Percentiles rank a stretch among this genome's conserved stretches.
phyloP scores from a whole-genome alignment of 2,113 vertebrate species.

The Pantherophis guttatus region DNA sequence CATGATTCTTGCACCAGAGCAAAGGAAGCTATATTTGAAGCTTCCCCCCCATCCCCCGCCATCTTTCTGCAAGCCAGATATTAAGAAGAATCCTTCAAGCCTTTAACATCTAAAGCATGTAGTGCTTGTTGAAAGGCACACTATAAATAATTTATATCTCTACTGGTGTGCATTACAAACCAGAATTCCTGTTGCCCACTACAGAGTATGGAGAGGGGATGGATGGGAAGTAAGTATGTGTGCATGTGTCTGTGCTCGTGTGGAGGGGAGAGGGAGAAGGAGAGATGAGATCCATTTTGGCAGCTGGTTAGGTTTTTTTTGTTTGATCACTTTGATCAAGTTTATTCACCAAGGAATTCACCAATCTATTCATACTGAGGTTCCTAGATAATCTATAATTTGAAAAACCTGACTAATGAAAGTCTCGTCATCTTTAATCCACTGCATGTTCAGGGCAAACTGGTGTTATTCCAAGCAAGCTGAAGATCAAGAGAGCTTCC shows the following conservation, averaged over 20 bases:
- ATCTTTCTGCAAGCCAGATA: not conserved
- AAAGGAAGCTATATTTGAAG: not conserved
- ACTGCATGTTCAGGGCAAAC: not conserved
- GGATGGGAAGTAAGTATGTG: not conserved
- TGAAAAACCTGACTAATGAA: not conserved
- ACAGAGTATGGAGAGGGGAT: not conserved
- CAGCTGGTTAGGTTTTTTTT: not conserved
- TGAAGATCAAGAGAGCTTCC: not conserved
- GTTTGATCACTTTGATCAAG: not conserved
- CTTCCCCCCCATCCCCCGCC: not conserved
- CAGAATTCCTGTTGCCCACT: constrained; percentile 7
- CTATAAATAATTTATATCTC: constrained; percentile 9
- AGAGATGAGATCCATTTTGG: not conserved
- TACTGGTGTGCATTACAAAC: constrained; percentile 7
- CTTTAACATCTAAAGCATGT: not conserved
- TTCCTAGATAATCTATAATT: not conserved
- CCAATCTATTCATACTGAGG: not conserved
- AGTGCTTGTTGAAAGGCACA: not conserved
- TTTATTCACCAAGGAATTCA: not conserved
- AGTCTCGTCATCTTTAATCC: not conserved
- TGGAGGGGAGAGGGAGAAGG: not conserved
- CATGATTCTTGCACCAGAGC: not conserved
- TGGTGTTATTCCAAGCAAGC: not conserved
- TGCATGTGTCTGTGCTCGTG: not conserved
- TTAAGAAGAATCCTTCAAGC: not conserved